Evolutionary conservation across 2,113 vertebrate species (phyloP).

Genomic region (Furnarius figulus): DNA sequence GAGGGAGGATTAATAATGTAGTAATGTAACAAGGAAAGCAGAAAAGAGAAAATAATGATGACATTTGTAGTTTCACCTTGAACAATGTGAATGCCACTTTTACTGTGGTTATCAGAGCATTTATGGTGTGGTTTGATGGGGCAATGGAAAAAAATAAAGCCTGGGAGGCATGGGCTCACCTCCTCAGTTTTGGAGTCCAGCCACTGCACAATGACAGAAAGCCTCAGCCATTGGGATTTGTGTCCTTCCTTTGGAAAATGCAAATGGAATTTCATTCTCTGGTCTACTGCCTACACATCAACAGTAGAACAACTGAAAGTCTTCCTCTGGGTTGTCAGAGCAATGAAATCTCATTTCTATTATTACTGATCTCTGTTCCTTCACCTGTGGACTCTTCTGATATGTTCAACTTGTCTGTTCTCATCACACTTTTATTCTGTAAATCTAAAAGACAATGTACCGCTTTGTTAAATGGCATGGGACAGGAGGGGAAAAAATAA

Average conservation of each 20-base stretch:
- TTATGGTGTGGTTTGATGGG: not conserved
- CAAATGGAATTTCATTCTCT: not conserved
- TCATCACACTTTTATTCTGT: not conserved
- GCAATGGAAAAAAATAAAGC: not conserved
- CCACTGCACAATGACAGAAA: not conserved
- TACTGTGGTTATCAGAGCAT: not conserved
- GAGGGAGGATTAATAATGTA: not conserved
- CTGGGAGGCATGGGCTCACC: not conserved
- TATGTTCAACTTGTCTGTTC: not conserved
- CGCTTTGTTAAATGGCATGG: not conserved
- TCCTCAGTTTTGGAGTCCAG: not conserved
- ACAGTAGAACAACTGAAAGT: not conserved
- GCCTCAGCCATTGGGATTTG: not conserved
- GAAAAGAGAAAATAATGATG: not conserved
- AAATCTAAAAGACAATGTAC: constrained; percentile 7
- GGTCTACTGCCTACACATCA: not conserved
- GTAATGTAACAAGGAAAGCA: not conserved
- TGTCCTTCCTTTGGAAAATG: not conserved
- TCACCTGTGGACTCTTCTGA: not conserved
- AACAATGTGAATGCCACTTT: not conserved
- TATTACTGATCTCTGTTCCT: not conserved
- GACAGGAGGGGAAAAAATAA: not conserved
- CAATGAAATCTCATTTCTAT: not conserved
- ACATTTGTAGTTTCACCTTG: not conserved
- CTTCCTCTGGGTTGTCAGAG: not conserved